Evolutionary conservation across 1,140 invertebrate species (phyloP).

Genomic region (Amyelois transitella): DNA sequence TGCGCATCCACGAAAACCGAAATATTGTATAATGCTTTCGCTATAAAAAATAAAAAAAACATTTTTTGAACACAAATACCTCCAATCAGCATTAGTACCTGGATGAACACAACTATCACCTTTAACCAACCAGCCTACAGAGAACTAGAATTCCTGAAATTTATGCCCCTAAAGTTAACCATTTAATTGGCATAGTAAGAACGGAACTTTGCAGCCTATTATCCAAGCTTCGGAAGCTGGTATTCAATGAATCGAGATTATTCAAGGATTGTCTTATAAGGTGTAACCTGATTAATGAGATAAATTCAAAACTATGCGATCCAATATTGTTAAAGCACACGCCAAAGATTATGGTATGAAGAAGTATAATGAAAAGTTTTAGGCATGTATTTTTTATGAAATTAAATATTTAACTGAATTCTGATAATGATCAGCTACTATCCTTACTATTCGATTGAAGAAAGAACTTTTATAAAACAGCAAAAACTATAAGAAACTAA

Average conservation of each 20-base stretch:
- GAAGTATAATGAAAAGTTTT: no score
- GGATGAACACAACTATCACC: not conserved
- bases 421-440: no score
- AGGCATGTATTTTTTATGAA: no score
- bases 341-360: not conserved
- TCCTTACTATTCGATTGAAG: no score
- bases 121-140: not conserved
- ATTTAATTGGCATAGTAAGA: not conserved
- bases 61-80: not conserved
- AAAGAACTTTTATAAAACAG: no score
- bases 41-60: no score
- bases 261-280: conserved; percentile 17
- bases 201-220: not conserved
- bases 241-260: conserved; percentile 22
- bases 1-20: no score
- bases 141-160: not conserved
- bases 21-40: no score
- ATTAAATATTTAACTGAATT: no score
- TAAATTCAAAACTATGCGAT: conserved; percentile 20
- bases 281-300: conserved; percentile 29
- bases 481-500: no score
- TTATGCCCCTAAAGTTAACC: not conserved
- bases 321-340: not conserved
- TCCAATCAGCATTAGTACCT: no score
- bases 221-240: not conserved